These are phyloP conservation scores for Drosophila rhopaloa DNA, from an alignment of 1,140 invertebrate genomes.

Conservation along the genomic window DNA sequence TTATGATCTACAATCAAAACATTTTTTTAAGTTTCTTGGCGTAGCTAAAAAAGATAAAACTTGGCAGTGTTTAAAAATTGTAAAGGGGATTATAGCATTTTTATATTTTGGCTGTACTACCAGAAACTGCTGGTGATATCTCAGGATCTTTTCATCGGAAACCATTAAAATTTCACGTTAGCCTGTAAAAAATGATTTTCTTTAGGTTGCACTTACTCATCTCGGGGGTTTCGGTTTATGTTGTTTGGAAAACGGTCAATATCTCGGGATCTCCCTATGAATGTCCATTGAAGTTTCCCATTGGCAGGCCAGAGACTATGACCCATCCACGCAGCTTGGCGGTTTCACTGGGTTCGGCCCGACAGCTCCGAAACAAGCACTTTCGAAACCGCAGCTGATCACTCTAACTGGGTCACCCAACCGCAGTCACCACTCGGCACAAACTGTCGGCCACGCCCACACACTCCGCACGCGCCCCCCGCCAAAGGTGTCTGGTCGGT, in stretches of 20 bases:
- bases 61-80: no score
- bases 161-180: background rate
- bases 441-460: conserved; percentile 37
- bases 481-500: conserved; percentile 30
- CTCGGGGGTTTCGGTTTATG: background rate
- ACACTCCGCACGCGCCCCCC: background rate
- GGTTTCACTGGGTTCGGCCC: conserved; percentile 6
- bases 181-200: background rate
- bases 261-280: conserved; percentile 15
- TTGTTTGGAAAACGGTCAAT: background rate
- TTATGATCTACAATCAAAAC: no score
- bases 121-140: no score
- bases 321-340: conserved; percentile 11
- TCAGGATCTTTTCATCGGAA: background rate
- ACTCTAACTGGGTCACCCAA: conserved; percentile 41
- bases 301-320: conserved; percentile 2
- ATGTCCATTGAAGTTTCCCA: conserved; percentile 4
- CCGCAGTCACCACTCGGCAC: conserved; percentile 31
- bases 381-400: conserved; percentile 42
- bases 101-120: no score
- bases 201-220: background rate
- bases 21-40: no score
- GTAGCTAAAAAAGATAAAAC: no score
- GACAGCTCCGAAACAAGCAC: conserved; percentile 23
- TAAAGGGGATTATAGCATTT: background rate